Evolutionary conservation across 1,140 invertebrate genomes (phyloP), one percentile per base, ranked within the genome.

Genomic region (Ganaspis sp.): DNA sequence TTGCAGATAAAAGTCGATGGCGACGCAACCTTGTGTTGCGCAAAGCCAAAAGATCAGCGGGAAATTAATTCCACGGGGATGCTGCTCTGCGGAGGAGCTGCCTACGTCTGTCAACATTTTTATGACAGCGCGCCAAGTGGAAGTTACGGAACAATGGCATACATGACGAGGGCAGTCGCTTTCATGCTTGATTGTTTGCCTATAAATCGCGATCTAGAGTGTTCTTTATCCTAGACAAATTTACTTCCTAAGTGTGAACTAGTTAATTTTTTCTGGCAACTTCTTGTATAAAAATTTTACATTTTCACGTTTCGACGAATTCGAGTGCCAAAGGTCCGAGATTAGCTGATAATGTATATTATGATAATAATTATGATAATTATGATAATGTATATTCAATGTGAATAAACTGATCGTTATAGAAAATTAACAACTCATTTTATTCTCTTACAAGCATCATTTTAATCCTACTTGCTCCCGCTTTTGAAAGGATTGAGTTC

Each of bases 61-160:
- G 93, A 94, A 89, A 92, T 91, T 19, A 93, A 92, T 8, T 89
- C 92, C 64, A 90, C 91, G 53, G 95, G 95, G 42, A 93, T 93
- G 79, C 89, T 96, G 17, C 90, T 97, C 3, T 99, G 98, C 87
- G 96, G 96, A 40, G 98, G 98, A 40, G 96, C 97, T 45, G 97
- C 96, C 0, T 97, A 96, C 77, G 97, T 99, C 77, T 99, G 98
- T 90, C 96, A 97, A 90, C 97, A 99, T 91, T 97, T 99, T 86
- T 99, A 99, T 90, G 99, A 99, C 89, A 97, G 96, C 88, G 98
- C 99, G 19, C 99, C 99, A 5, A 99, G 97, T 89, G 99, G 99
- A 53, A 95, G 95, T 86, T 99, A 94, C 91, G 99, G 99, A 73
- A 99, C 98, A 17, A 99, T 99, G 97, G 98, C 98, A 0, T 99